Percentiles rank a stretch among this genome's conserved stretches.
Evolutionary conservation across 2,113 vertebrate genomes (phyloP).

Genomic region (Amphiprion ocellaris): DNA sequence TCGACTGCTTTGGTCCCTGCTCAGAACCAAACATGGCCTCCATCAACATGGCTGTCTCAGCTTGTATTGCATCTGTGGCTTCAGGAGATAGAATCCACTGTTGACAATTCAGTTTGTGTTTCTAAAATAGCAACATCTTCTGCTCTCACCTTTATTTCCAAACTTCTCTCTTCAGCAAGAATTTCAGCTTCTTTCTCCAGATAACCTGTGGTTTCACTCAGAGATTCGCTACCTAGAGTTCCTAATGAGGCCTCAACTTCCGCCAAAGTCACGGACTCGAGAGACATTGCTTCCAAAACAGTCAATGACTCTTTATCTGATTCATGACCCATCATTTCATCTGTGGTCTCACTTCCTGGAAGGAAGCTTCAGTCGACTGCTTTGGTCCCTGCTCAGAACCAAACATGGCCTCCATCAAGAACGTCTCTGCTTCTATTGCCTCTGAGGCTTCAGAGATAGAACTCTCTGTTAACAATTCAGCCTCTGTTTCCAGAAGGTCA

Average conservation of each 20-base stretch:
- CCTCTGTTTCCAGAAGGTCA: neutral
- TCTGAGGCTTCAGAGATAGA: conserved; percentile 20
- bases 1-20: neutral
- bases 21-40: conserved; percentile 19
- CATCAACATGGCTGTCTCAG: neutral
- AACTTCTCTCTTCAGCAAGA: no score
- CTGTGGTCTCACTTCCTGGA: neutral
- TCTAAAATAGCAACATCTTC: no score
- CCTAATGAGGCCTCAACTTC: no score
- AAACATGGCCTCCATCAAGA: conserved; percentile 11
- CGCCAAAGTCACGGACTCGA: neutral
- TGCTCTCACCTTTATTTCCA: no score
- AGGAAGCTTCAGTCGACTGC: neutral
- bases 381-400: conserved; percentile 5
- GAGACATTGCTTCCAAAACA: no score
- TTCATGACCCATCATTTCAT: neutral
- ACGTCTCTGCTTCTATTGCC: conserved; percentile 10
- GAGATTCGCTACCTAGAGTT: no score
- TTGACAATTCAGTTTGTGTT: no score
- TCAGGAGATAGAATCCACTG: no score
- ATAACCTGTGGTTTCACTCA: no score
- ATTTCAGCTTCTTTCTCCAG: no score
- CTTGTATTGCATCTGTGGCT: no score
- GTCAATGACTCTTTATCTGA: neutral
- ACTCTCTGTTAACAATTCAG: neutral